Base-by-base conservation (phyloP, 2,888 invertebrate genomes). In the Keiferia lycopersicella region DNA sequence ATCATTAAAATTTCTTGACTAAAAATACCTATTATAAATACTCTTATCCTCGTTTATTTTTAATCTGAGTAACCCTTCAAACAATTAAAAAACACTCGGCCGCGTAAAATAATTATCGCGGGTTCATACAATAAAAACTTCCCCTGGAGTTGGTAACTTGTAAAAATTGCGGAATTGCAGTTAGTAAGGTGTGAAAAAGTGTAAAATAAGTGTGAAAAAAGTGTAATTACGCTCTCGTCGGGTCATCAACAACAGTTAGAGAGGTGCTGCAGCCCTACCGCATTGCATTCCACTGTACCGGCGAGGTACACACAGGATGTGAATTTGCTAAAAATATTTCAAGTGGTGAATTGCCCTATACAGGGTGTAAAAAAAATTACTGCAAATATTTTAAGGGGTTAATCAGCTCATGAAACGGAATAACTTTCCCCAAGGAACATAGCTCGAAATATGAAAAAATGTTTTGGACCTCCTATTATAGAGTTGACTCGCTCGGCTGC, bases 221-320 rank as follows among this genome's bases (percentile, higher is more conserved):
- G 82, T 82, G 84, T 85, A 89, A 91, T 91, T 89, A 89, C 79
- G 76, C 86, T 82, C 90, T 89, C 79, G 82, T 76, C 74, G 81
- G 77, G 88, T 87, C 90, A 86, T 91, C 90, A 90, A 89, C 87
- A 83, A 87, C 87, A 88, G 87, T 89, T 87, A 86, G 77, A 77
- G 78, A 75, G 61, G 60, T 22, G 22, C 26, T 59, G 58, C 58
- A 64, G 53, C 51, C 38, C 39, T 50, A 30, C 57, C 11, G 60
- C 45, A 60, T 22, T 26, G 60, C 22, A 59, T 16, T 58, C 57
- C n/a, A 10, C 34, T 34, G 10, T 10, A 34, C 34, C 34, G 34
- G 34, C 34, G 34, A 34, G 34, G 34, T 34, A 34, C 2, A 30
- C 30, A 30, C 34, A 34, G 8, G 34, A 34, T 34, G 34, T 34